A percentile compares a stretch with the other conserved stretches of the same genome.
Conservation (phyloP, 2,888 invertebrate genomes). For the Stenurella melanura region DNA sequence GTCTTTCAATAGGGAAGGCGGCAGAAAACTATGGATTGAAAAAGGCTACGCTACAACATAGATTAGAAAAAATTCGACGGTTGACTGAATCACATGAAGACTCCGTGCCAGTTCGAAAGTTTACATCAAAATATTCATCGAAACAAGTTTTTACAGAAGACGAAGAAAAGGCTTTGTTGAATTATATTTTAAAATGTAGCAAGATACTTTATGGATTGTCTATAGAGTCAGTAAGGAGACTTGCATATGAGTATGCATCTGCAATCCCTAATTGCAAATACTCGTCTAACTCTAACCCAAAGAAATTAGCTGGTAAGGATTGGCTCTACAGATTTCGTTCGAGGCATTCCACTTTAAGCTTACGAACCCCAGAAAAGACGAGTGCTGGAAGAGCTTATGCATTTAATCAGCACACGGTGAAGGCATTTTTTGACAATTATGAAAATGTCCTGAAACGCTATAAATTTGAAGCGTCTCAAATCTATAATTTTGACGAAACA, state of each 20-base stretch:
- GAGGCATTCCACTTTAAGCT: neutral
- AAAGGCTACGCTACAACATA: neutral
- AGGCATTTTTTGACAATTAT: constrained; percentile 1
- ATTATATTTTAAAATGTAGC: neutral
- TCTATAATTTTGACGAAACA: too few relatives aligned
- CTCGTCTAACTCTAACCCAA: neutral
- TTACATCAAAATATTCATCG: constrained; percentile 4
- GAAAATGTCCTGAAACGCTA: too few relatives aligned
- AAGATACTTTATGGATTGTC: too few relatives aligned
- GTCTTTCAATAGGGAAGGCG: neutral
- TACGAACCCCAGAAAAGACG: constrained; percentile 9
- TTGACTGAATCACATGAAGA: too few relatives aligned
- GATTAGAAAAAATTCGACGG: too few relatives aligned
- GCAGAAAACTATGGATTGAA: neutral
- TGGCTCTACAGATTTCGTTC: neutral
- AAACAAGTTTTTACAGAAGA: neutral
- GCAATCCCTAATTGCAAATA: too few relatives aligned
- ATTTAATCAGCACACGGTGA: neutral
- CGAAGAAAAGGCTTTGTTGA: neutral
- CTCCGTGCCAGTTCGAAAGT: too few relatives aligned
- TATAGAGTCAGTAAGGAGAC: too few relatives aligned
- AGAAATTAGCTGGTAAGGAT: neutral
- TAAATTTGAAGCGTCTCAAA: neutral
- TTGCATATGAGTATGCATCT: too few relatives aligned
- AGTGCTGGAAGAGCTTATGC: constrained; percentile 1